A percentile compares a stretch with the other conserved stretches of the same genome.
These are phyloP conservation scores for Hydroisotoma schaefferi DNA, from an alignment of 2,888 invertebrate species.

Conservation along the genomic window DNA sequence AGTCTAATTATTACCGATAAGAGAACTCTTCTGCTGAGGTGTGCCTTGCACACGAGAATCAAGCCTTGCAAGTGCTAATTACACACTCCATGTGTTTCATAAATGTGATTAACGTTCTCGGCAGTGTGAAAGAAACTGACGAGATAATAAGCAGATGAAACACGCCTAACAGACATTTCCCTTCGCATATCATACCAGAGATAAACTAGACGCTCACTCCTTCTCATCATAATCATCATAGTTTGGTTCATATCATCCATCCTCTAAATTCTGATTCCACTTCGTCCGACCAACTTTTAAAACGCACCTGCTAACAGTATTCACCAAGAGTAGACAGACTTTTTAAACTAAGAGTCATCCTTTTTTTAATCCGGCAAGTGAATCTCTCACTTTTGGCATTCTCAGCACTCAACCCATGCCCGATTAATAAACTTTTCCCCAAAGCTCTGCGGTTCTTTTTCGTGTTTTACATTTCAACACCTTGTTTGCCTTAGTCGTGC, in stretches of 20 bases:
- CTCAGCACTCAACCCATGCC: not conserved
- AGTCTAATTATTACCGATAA: constrained; percentile 46
- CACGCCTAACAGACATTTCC: constrained; percentile 40
- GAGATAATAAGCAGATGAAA: constrained; percentile 48
- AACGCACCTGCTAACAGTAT: constrained; percentile 9
- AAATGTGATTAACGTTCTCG: constrained; percentile 47
- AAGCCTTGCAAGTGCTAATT: constrained; percentile 47
- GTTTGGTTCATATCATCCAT: constrained; percentile 6
- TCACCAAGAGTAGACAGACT: not conserved
- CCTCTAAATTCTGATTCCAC: not conserved
- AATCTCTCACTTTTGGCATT: not conserved
- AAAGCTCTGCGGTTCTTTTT: constrained; percentile 17
- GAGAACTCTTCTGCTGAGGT: constrained; percentile 42
- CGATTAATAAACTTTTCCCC: constrained; percentile 6
- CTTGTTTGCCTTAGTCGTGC: constrained; percentile 35
- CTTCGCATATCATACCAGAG: constrained; percentile 22
- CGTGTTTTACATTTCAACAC: constrained; percentile 41
- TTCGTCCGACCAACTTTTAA: constrained; percentile 7
- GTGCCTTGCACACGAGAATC: constrained; percentile 38
- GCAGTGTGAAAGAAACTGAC: constrained; percentile 41
- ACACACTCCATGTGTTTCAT: constrained; percentile 46
- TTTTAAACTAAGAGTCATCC: constrained; percentile 10
- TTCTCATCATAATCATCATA: constrained; percentile 37
- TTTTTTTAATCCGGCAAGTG: not conserved
- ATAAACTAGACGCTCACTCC: constrained; percentile 37